phyloP scores from a whole-genome alignment of 2,113 vertebrate species.

The Strix aluco region DNA sequence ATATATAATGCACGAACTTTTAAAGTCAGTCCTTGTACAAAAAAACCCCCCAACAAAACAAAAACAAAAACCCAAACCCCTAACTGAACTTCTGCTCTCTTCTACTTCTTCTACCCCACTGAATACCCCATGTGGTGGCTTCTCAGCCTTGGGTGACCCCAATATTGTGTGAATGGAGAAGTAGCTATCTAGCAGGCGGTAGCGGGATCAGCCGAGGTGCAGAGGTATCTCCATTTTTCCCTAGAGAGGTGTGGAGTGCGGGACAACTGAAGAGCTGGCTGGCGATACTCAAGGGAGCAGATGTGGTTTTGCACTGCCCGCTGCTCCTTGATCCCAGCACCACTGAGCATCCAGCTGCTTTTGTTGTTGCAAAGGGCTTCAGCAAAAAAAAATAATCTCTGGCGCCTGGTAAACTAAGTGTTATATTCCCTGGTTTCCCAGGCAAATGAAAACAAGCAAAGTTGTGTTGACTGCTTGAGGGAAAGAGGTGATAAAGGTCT shows the following conservation, averaged over 20 bases:
- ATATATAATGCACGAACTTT: not conserved
- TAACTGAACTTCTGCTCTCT: not conserved
- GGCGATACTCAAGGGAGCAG: not conserved
- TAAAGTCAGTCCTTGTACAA: not conserved
- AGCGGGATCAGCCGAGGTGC: not conserved
- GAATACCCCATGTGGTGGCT: not conserved
- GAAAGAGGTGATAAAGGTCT: not conserved
- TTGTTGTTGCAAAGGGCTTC: not conserved
- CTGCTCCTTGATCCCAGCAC: not conserved
- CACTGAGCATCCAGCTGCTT: not conserved
- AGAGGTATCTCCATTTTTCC: not conserved
- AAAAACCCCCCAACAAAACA: too few relatives aligned
- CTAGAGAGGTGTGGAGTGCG: not conserved
- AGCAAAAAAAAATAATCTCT: not conserved
- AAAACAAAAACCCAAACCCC: not conserved
- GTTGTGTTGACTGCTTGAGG: not conserved
- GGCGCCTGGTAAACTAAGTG: not conserved
- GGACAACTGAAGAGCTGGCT: not conserved
- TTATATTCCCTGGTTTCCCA: not conserved
- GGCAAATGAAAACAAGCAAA: not conserved
- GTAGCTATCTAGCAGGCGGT: not conserved
- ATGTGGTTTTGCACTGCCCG: not conserved
- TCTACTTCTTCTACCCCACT: not conserved
- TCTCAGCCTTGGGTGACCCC: not conserved
- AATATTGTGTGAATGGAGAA: not conserved